Percentiles rank a stretch among this genome's conserved stretches.
Conservation (phyloP, 2,797 vertebrate genomes). For the Enteromius anoplus region DNA sequence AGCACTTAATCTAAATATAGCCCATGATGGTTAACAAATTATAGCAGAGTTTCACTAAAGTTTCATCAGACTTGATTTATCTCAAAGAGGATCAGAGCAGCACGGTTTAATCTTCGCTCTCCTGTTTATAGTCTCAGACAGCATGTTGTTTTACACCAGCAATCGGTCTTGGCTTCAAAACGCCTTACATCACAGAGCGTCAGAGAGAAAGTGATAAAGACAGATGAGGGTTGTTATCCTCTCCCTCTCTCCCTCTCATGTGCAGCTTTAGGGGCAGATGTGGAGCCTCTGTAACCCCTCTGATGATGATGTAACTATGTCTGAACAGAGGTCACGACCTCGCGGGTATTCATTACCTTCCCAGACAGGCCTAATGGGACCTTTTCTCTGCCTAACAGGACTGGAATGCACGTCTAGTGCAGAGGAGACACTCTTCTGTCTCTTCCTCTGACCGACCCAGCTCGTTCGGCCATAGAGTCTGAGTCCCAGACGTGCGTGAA, state of each 20-base stretch:
- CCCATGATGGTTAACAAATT: neutral
- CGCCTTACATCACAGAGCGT: constrained; percentile 31
- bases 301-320: constrained; percentile 60
- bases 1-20: neutral
- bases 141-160: constrained; percentile 40
- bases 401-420: constrained; percentile 55
- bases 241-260: constrained; percentile 22
- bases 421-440: constrained; percentile 27
- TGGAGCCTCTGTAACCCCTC: constrained; percentile 36
- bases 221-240: constrained; percentile 47
- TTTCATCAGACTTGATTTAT: constrained; percentile 41
- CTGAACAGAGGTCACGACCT: constrained; percentile 56
- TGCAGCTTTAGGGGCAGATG: constrained; percentile 38
- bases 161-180: constrained; percentile 45
- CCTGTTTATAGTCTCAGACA: constrained; percentile 34
- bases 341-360: constrained; percentile 55
- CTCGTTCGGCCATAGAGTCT: constrained; percentile 16
- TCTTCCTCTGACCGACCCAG: constrained; percentile 39
- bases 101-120: constrained; percentile 13
- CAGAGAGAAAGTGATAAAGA: constrained; percentile 48
- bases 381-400: constrained; percentile 32
- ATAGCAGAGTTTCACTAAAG: constrained; percentile 6
- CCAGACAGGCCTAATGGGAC: constrained; percentile 57
- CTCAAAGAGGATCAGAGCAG: neutral
- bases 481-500: constrained; percentile 46